phyloP scores from a whole-genome alignment of 2,888 invertebrate species.

The Drosophila falleni region DNA sequence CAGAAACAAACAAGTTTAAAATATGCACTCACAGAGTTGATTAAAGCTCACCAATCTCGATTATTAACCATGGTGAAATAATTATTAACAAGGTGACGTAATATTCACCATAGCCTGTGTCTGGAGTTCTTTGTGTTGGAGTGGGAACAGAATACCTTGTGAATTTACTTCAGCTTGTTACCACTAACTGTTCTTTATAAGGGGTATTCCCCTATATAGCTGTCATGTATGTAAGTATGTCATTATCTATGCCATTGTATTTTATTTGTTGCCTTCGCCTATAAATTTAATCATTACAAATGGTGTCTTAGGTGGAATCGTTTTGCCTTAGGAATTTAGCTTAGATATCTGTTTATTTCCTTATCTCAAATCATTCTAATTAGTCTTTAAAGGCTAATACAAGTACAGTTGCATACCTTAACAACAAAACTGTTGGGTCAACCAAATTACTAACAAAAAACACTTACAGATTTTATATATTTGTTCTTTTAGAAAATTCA shows the following conservation, averaged over 20 bases:
- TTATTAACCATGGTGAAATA: slow-evolving; percentile 8
- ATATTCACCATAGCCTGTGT: not conserved
- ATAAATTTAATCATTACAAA: slow-evolving; percentile 78
- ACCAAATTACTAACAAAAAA: not conserved
- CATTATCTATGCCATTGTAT: slow-evolving; percentile 34
- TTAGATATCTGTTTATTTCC: slow-evolving; percentile 72
- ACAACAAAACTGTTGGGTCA: slow-evolving; percentile 12
- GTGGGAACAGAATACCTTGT: not conserved
- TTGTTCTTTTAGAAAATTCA: slow-evolving; percentile 31
- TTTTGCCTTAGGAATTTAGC: slow-evolving; percentile 81
- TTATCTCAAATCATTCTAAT: slow-evolving; percentile 78
- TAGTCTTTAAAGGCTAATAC: slow-evolving; percentile 75
- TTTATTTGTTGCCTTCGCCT: slow-evolving; percentile 43
- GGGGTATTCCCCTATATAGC: slow-evolving; percentile 7
- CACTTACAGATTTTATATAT: slow-evolving; percentile 13
- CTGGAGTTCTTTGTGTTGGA: not conserved
- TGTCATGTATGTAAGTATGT: slow-evolving; percentile 12
- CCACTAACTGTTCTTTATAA: slow-evolving; percentile 31
- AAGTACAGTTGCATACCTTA: slow-evolving; percentile 33
- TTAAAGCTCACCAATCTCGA: slow-evolving; percentile 22
- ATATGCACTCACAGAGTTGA: slow-evolving; percentile 46
- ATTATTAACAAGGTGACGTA: not conserved
- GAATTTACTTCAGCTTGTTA: not conserved
- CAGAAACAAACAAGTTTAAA: slow-evolving; percentile 52
- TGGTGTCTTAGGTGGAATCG: slow-evolving; percentile 80